A percentile compares a stretch with the other conserved stretches of the same genome.
phyloP scores from a whole-genome alignment of 2,888 invertebrate genomes.

The Blomia tropicalis region DNA sequence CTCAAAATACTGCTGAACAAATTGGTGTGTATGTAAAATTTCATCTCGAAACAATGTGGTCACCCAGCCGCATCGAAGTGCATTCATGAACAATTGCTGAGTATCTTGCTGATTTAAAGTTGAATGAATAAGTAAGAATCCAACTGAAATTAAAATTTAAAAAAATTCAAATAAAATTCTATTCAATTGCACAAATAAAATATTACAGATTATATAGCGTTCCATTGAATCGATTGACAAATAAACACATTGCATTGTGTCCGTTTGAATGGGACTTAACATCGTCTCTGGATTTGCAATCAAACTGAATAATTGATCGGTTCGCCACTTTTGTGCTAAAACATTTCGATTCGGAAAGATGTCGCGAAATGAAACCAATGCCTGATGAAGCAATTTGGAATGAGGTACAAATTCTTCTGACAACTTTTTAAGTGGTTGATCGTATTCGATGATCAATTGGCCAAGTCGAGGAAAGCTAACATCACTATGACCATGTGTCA shows the following conservation, averaged over 20 bases:
- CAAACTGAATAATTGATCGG: constrained; percentile 77
- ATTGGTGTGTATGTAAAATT: constrained; percentile 83
- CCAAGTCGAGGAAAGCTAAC: constrained; percentile 85
- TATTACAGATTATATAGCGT: constrained; percentile 72
- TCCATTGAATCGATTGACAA: constrained; percentile 87
- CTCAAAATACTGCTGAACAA: constrained; percentile 81
- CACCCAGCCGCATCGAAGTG: constrained; percentile 84
- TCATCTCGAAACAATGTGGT: constrained; percentile 89
- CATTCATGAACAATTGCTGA: constrained; percentile 63
- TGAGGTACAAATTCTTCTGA: constrained; percentile 94
- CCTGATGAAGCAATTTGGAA: constrained; percentile 64
- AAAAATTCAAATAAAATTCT: constrained; percentile 7
- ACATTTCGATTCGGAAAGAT: constrained; percentile 78
- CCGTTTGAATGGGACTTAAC: constrained; percentile 80
- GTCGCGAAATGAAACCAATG: constrained; percentile 67
- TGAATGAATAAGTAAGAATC: constrained; percentile 75
- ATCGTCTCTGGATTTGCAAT: constrained; percentile 87
- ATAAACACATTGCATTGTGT: constrained; percentile 93
- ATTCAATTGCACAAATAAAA: constrained; percentile 24
- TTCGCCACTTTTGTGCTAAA: constrained; percentile 79
- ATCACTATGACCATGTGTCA: constrained; percentile 74
- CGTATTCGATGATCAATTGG: constrained; percentile 94
- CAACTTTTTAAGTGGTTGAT: constrained; percentile 79
- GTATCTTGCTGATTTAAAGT: constrained; percentile 60
- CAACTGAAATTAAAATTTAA: constrained; percentile 43